Percentiles rank a stretch among this genome's conserved stretches.
Evolutionary conservation across 2,113 vertebrate species (phyloP).

Genomic region (Rousettus leschenaultii): DNA sequence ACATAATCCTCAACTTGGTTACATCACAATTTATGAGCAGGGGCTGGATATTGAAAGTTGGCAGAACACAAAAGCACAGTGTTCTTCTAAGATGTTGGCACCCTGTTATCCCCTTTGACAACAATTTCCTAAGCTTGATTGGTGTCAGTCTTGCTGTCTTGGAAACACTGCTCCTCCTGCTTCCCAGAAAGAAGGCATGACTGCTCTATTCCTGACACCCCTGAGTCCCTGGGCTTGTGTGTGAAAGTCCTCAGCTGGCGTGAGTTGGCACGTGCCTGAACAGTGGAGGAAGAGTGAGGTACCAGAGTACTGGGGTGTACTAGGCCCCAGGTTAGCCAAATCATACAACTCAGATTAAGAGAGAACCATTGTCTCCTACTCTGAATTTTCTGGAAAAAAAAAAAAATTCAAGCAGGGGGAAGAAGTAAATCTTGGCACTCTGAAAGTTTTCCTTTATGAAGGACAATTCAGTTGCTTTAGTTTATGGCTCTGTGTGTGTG

Average conservation of each 20-base stretch:
- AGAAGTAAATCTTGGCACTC: not conserved
- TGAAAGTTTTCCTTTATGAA: not conserved
- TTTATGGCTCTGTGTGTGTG: not conserved
- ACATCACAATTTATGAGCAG: not conserved
- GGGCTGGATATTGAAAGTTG: not conserved
- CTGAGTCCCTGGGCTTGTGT: accelerated
- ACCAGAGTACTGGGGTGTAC: not conserved
- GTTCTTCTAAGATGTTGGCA: not conserved
- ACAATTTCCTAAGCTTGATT: not conserved
- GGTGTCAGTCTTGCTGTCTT: not conserved
- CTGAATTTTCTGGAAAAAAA: not conserved
- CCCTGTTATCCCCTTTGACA: not conserved
- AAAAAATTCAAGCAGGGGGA: not conserved
- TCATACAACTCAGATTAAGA: not conserved
- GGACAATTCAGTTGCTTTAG: not conserved
- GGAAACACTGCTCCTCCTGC: not conserved
- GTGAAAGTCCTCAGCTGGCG: not conserved
- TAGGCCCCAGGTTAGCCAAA: not conserved
- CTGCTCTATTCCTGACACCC: not conserved
- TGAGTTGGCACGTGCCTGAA: accelerated
- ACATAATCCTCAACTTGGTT: not conserved
- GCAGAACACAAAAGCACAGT: slow-evolving; percentile 20
- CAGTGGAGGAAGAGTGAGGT: accelerated
- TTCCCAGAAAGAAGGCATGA: not conserved
- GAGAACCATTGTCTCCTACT: not conserved